Evolutionary conservation across 2,888 invertebrate genomes (phyloP).

Genomic region (Zeuzera pyrina): DNA sequence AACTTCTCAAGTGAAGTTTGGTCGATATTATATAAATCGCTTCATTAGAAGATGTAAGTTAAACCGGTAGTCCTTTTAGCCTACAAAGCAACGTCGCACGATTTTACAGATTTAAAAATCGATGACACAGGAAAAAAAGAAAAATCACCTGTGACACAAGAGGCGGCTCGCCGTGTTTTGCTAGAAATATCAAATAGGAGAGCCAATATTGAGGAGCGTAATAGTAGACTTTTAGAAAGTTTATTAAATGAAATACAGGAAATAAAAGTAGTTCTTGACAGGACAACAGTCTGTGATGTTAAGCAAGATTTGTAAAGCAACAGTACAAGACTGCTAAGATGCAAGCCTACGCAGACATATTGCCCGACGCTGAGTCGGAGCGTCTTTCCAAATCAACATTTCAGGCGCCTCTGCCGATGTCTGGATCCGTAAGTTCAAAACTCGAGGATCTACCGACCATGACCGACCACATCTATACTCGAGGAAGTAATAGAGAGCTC

Average conservation of each 20-base stretch:
- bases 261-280: too few species aligned
- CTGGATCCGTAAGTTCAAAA: neutral
- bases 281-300: neutral
- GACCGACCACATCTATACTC: neutral
- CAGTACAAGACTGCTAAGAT: neutral
- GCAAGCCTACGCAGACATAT: neutral
- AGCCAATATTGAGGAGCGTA: neutral
- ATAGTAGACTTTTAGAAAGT: neutral
- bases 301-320: neutral
- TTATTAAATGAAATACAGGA: neutral
- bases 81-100: too few species aligned
- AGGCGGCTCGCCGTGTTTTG: neutral
- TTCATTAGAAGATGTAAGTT: too few species aligned
- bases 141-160: neutral
- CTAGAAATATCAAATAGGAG: neutral
- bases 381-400: neutral
- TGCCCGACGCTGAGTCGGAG: neutral
- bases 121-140: too few species aligned
- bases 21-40: too few species aligned
- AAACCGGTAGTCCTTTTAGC: too few species aligned
- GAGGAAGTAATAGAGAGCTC: neutral
- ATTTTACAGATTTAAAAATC: too few species aligned
- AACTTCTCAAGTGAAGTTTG: too few species aligned
- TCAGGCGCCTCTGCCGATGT: neutral
- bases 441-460: neutral